phyloP scores from a whole-genome alignment of 2,113 vertebrate genomes.

The Poicephalus meyeri region DNA sequence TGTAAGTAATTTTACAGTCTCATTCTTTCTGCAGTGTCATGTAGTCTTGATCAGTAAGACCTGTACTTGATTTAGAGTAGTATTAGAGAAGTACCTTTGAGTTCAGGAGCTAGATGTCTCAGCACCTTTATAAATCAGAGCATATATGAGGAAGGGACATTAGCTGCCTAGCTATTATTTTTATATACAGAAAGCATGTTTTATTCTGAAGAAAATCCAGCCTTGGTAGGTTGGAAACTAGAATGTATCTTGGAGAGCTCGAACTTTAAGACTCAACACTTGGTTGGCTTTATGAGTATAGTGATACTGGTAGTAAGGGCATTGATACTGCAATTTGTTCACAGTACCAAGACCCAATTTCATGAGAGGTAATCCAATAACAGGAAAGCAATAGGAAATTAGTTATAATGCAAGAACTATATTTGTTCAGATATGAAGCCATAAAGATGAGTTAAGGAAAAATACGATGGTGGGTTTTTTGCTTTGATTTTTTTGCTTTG shows the following conservation, averaged over 20 bases:
- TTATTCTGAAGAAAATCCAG: not conserved
- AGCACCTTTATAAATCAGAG: not conserved
- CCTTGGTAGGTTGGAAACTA: not conserved
- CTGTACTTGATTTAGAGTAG: not conserved
- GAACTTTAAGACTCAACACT: not conserved
- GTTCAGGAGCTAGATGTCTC: not conserved
- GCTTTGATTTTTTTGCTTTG: not conserved
- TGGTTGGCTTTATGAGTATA: not conserved
- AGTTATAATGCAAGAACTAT: too few relatives aligned
- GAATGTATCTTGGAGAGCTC: not conserved
- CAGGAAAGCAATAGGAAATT: not conserved
- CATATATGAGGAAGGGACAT: not conserved
- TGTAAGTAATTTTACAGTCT: not conserved
- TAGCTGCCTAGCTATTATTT: not conserved
- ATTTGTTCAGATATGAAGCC: not conserved
- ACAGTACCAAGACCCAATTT: not conserved
- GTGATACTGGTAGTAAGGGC: not conserved
- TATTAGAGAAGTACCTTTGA: not conserved
- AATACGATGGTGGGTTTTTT: not conserved
- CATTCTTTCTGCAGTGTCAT: not conserved
- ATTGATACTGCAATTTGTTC: fast-evolving
- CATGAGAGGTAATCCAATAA: not conserved
- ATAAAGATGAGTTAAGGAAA: not conserved
- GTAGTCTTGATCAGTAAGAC: not conserved
- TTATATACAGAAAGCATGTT: not conserved